Evolutionary conservation across 2,113 vertebrate species (phyloP).

Genomic region (Lipophrys pholis): DNA sequence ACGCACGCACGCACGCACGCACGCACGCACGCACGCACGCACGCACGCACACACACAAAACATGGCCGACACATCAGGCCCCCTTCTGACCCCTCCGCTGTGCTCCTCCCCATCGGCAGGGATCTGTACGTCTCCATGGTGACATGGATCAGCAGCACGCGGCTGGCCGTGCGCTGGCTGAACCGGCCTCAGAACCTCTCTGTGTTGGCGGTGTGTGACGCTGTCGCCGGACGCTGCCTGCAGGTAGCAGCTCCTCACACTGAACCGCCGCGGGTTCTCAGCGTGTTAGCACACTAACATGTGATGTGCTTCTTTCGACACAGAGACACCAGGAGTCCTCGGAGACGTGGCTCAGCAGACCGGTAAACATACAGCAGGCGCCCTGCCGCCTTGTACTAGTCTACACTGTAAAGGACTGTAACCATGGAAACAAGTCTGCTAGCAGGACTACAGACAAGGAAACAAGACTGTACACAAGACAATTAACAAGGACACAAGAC

Average conservation of each 20-base stretch:
- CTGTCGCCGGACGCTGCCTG: conserved; percentile 88
- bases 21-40: conserved; percentile 14
- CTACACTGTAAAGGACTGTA: too few relatives aligned
- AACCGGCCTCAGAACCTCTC: conserved; percentile 93
- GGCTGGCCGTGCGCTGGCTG: conserved; percentile 92
- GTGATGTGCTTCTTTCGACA: conserved; percentile 22
- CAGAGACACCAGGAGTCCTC: conserved; percentile 93
- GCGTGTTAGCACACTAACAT: too few relatives aligned
- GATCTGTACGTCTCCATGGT: conserved; percentile 97
- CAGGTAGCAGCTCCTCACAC: conserved; percentile 62
- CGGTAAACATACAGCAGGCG: conserved; percentile 81
- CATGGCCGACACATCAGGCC: not conserved
- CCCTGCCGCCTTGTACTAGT: too few relatives aligned
- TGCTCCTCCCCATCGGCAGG: conserved; percentile 71
- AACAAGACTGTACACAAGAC: too few relatives aligned
- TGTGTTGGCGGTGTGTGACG: conserved; percentile 92
- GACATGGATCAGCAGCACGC: conserved; percentile 95
- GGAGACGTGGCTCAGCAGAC: conserved; percentile 92
- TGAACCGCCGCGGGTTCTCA: too few relatives aligned
- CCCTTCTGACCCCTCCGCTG: not conserved
- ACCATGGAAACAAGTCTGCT: too few relatives aligned
- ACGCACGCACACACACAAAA: conserved; percentile 20
- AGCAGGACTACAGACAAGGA: too few relatives aligned
- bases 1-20: conserved; percentile 27
- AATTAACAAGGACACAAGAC: too few relatives aligned